Percentiles rank a stretch among this genome's conserved stretches.
Conservation (phyloP, 2,888 invertebrate genomes). For the Apodemia zela region DNA sequence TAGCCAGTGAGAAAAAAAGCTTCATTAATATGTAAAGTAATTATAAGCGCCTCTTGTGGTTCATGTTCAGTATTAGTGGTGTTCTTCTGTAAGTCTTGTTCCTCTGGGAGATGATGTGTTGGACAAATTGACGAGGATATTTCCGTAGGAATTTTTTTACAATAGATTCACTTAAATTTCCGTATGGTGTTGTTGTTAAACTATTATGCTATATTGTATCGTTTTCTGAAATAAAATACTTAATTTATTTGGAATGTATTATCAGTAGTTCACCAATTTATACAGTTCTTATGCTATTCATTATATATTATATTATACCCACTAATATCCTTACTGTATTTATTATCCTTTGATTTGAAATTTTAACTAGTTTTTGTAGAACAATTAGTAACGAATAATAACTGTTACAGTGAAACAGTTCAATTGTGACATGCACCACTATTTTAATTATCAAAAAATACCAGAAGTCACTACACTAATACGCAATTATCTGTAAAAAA, state of each 20-base stretch:
- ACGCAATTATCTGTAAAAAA: no score
- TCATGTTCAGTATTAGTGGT: constrained; percentile 35
- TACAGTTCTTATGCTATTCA: constrained; percentile 3
- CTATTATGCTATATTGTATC: constrained; percentile 76
- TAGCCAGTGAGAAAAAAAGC: constrained; percentile 27
- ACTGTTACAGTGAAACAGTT: constrained; percentile 2
- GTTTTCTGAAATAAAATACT: constrained; percentile 77
- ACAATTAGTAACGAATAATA: not conserved
- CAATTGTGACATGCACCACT: not conserved
- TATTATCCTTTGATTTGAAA: not conserved
- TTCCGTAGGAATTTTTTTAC: constrained; percentile 46
- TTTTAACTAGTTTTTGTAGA: not conserved
- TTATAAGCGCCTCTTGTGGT: constrained; percentile 33
- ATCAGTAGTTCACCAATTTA: constrained; percentile 23
- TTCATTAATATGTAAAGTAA: constrained; percentile 29
- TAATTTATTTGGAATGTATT: constrained; percentile 54
- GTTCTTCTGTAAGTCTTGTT: constrained; percentile 35
- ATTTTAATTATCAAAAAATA: not conserved
- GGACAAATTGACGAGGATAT: constrained; percentile 38
- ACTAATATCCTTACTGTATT: constrained; percentile 4
- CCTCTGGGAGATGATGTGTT: constrained; percentile 43
- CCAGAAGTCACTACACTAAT: no score
- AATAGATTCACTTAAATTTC: constrained; percentile 51
- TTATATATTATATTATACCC: constrained; percentile 2
- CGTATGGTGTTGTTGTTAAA: constrained; percentile 71